These are phyloP conservation scores for Cherax quadricarinatus DNA, from an alignment of 1,140 invertebrate genomes.

Conservation along the genomic window DNA sequence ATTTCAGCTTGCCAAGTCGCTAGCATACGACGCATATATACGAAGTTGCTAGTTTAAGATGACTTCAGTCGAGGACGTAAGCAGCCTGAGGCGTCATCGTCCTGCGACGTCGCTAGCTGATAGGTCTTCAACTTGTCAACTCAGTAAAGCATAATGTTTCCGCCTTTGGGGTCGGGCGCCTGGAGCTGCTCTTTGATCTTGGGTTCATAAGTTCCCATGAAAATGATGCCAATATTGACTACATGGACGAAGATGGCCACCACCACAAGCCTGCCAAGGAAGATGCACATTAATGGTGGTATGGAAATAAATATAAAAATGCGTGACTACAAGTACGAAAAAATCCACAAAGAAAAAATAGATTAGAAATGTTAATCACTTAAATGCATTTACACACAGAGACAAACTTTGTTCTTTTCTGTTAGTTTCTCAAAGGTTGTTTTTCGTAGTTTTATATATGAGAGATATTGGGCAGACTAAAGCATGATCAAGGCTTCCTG, in stretches of 20 bases:
- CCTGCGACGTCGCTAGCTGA: not conserved
- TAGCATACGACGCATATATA: not conserved
- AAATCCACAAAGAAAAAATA: not conserved
- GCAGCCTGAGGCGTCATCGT: not conserved
- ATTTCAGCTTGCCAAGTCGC: too few relatives aligned
- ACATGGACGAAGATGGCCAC: conserved; percentile 84
- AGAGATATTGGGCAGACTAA: too few relatives aligned
- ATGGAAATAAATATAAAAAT: not conserved
- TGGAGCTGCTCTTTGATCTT: conserved; percentile 41
- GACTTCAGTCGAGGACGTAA: not conserved
- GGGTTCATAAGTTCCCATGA: conserved; percentile 84
- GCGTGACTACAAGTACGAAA: not conserved
- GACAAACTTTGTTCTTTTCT: too few relatives aligned
- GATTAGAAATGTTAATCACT: too few relatives aligned
- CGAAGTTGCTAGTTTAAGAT: not conserved
- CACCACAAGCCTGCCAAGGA: conserved; percentile 76
- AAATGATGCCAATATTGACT: conserved; percentile 86
- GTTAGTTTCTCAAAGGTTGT: too few relatives aligned
- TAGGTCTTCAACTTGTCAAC: not conserved
- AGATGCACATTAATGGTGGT: not conserved
- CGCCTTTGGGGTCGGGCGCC: conserved; percentile 35
- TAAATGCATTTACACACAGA: too few relatives aligned
- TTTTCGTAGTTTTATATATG: too few relatives aligned
- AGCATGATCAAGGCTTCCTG: too few relatives aligned
- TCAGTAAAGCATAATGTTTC: conserved; percentile 52